phyloP scores from a whole-genome alignment of 2,888 invertebrate species.

The Gymnosoma rotundatum region DNA sequence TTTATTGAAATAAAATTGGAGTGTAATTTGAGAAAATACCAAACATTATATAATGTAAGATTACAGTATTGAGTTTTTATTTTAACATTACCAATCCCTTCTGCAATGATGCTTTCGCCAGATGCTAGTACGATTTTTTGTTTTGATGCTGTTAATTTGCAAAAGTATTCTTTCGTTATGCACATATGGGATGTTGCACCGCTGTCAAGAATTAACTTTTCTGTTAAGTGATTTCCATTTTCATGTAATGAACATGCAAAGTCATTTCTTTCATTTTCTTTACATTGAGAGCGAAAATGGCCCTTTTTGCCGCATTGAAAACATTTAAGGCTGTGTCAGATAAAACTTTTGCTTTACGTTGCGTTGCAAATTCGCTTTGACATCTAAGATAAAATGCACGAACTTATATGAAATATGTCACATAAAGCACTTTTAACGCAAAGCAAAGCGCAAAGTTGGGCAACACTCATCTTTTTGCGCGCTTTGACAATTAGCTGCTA shows the following conservation, averaged over 20 bases:
- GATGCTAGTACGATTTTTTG: slow-evolving; percentile 16
- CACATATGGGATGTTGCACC: slow-evolving; percentile 47
- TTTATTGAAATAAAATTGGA: no score
- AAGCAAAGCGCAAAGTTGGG: no score
- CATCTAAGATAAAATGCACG: no score
- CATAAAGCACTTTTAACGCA: no score
- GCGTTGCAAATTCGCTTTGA: no score
- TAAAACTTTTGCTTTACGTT: no score
- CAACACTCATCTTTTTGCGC: no score
- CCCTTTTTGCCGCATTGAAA: slow-evolving; percentile 60
- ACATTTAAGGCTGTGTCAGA: no score
- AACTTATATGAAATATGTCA: no score
- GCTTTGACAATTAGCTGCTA: no score
- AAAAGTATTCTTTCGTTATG: neutral
- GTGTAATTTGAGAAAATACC: no score
- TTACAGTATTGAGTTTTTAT: slow-evolving; percentile 26
- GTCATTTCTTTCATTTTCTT: neutral
- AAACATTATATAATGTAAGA: slow-evolving; percentile 38
- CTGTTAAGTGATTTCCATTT: no score
- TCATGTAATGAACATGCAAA: slow-evolving; percentile 23
- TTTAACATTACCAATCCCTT: slow-evolving; percentile 36
- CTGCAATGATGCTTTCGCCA: slow-evolving; percentile 28
- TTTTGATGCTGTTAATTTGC: slow-evolving; percentile 5
- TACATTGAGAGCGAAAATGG: slow-evolving; percentile 11
- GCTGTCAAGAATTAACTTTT: slow-evolving; percentile 45